These are phyloP conservation scores for Oxyteleia sp. DNA, from an alignment of 2,888 invertebrate species.

Conservation along the genomic window DNA sequence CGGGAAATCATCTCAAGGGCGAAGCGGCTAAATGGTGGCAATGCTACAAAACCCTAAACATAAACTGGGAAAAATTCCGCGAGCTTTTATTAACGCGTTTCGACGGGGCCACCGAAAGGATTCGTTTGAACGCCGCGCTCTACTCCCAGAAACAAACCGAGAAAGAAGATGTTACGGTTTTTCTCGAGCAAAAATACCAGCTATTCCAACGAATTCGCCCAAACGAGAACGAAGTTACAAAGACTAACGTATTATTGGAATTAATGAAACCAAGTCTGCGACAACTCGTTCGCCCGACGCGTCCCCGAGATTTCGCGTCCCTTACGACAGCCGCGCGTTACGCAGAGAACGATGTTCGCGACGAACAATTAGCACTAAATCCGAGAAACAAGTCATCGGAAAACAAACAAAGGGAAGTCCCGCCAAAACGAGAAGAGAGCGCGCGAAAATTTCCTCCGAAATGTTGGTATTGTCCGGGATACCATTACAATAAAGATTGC, in stretches of 20 bases:
- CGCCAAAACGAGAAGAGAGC: neutral
- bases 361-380: too few species aligned
- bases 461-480: conserved; percentile 33
- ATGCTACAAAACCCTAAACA: neutral
- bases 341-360: neutral
- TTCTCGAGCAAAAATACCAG: conserved; percentile 44
- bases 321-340: neutral
- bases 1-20: neutral
- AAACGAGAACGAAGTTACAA: neutral
- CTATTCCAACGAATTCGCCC: neutral
- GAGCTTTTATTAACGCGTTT: neutral
- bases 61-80: neutral
- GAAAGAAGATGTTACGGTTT: conserved; percentile 22
- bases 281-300: neutral
- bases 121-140: conserved; percentile 21
- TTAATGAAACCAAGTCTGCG: neutral
- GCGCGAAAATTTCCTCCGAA: neutral
- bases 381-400: neutral
- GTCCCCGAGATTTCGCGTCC: neutral
- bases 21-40: conserved; percentile 13
- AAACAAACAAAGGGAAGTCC: neutral
- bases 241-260: neutral
- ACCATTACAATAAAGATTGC: conserved; percentile 32
- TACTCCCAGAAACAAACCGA: conserved; percentile 17
- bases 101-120: conserved; percentile 4